A percentile compares a stretch with the other conserved stretches of the same genome.
phyloP scores from a whole-genome alignment of 35 echinoderm and acorn worm genomes.

The Patiria miniata region DNA sequence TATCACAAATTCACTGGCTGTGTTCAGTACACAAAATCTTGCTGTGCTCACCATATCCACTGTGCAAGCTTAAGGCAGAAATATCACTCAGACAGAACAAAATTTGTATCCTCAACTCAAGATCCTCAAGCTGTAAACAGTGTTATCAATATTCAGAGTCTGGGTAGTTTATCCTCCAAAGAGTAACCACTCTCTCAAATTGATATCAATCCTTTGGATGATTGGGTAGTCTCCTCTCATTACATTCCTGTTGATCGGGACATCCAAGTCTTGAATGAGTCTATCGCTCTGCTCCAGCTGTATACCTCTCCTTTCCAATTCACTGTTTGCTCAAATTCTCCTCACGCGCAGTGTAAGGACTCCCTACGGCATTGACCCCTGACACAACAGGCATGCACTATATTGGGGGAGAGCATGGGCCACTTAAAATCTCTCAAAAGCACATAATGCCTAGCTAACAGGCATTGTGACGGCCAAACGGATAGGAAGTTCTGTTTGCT shows the following conservation, averaged over 20 bases:
- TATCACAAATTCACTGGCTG: too few species aligned
- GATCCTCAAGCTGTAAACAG: too few species aligned
- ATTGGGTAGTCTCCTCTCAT: neutral
- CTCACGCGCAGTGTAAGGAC: neutral
- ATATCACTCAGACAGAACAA: too few species aligned
- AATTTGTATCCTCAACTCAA: too few species aligned
- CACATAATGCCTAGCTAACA: neutral
- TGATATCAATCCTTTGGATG: too few species aligned
- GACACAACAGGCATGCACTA: neutral
- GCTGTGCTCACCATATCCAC: too few species aligned
- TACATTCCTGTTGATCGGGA: neutral
- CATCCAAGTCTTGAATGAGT: neutral
- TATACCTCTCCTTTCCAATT: neutral
- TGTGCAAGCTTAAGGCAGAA: too few species aligned
- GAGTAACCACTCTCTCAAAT: too few species aligned
- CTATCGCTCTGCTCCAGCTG: too few species aligned
- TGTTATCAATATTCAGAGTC: too few species aligned
- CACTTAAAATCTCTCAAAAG: neutral
- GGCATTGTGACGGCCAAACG: neutral
- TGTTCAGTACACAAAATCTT: too few species aligned
- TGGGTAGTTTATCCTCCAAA: too few species aligned
- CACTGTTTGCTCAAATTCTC: slow-evolving; percentile 6
- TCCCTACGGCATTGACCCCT: neutral
- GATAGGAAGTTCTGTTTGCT: neutral
- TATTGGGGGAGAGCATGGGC: neutral